Evolutionary conservation across 2,113 vertebrate genomes (phyloP), one percentile per base, ranked within the genome.

Genomic region (Chaetodon auriga): DNA sequence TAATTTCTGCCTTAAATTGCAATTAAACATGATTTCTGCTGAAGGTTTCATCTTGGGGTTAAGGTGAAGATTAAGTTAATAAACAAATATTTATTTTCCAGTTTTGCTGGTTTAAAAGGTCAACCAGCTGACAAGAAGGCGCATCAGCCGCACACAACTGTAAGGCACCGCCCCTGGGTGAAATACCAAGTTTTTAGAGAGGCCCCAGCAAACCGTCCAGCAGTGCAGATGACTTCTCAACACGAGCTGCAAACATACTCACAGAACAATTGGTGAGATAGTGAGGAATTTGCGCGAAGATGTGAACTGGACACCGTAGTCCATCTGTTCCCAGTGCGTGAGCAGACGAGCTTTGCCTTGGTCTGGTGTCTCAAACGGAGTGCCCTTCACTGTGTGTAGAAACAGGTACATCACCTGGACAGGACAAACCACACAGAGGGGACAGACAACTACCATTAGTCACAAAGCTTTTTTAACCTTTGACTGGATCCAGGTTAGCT

Each of bases 311-410:
- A 96, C 89, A 0, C 98, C 97, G 0, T 98, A 96, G 94, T 98
- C 98, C 88, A 98, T 99, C 92, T 99, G 97, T 87, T 99, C 97
- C 98, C 98, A 99, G 87, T 98, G 96, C 7, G 97, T 98, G 63
- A 99, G 96, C 25, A 99, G 95, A 3, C 97, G 96, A 64, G 96
- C 96, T 92, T 96, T 97, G 74, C 98, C 98, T 89, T 99, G 98
- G 89, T 98, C 97, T 0, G 97, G 97, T 0, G 98, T 98, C 91
- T 98, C 97, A 64, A 98, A 99, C 0, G 98, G 97, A 30, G 97
- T 99, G 0, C 98, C 98, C 91, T 99, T 99, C 75, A 99, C 97
- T 0, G 95, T 96, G 89, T 99, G 98, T 62, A 99, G 95, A 82
- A 99, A 97, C 89, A 97, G 53, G 91, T 99, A 99, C 97, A 98